phyloP scores from a whole-genome alignment of 2,888 invertebrate genomes.

The Proisotoma minuta region DNA sequence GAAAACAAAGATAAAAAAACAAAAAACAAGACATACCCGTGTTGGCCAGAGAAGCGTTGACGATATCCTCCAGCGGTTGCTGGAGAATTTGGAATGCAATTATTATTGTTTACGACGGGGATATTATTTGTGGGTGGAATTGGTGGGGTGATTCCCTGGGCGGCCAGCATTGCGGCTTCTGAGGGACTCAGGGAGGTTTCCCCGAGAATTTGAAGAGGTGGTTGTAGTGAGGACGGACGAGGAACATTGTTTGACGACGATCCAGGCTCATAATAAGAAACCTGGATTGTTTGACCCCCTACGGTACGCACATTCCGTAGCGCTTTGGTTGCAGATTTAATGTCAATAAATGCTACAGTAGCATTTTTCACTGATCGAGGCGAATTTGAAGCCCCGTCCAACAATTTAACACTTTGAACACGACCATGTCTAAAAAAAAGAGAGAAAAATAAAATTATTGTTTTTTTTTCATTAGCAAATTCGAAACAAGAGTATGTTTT shows the following conservation, averaged over 20 bases:
- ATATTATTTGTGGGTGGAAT: conserved; percentile 24
- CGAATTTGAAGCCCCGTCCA: conserved; percentile 57
- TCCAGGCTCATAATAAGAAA: conserved; percentile 46
- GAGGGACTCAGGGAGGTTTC: conserved; percentile 25
- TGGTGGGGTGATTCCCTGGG: conserved; percentile 30
- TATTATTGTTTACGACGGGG: conserved; percentile 29
- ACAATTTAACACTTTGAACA: conserved; percentile 92
- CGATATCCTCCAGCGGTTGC: conserved; percentile 36
- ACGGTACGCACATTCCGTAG: conserved; percentile 74
- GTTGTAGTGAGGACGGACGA: conserved; percentile 51
- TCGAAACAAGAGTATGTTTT: not conserved
- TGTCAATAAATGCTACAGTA: conserved; percentile 93
- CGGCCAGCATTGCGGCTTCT: conserved; percentile 32
- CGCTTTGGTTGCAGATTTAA: conserved; percentile 91
- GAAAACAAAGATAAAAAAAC: not conserved
- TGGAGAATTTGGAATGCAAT: conserved; percentile 36
- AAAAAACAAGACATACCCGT: conserved; percentile 41
- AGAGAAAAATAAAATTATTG: too few relatives aligned
- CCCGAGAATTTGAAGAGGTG: conserved; percentile 56
- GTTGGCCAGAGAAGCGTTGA: conserved; percentile 45
- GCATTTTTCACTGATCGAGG: conserved; percentile 63
- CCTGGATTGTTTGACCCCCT: conserved; percentile 37
- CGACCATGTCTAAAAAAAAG: conserved; percentile 80
- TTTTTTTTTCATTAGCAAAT: too few relatives aligned
- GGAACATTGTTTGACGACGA: too few relatives aligned